phyloP scores from a whole-genome alignment of 2,113 vertebrate species.

The Budorcas taxicolor region DNA sequence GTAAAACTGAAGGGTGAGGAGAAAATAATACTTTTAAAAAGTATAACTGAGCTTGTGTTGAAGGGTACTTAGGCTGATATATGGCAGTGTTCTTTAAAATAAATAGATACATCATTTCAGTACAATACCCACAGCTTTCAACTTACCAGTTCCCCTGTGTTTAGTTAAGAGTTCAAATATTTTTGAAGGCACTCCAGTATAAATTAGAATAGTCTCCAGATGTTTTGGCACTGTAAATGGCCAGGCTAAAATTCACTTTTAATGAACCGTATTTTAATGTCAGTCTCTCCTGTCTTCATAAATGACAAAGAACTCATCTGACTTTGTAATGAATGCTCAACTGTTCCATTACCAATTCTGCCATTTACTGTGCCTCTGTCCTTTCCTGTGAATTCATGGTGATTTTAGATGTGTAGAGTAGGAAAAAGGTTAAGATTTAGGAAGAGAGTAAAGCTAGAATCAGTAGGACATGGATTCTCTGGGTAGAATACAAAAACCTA shows the following conservation, averaged over 20 bases:
- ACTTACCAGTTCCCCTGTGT: constrained; percentile 73
- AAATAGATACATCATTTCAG: constrained; percentile 58
- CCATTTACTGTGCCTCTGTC: constrained; percentile 58
- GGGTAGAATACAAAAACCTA: background rate
- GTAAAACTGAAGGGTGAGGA: background rate
- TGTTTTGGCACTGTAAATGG: constrained; percentile 78
- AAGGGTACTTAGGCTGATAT: background rate
- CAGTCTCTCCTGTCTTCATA: constrained; percentile 77
- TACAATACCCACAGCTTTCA: constrained; percentile 58
- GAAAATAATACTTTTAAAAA: constrained; percentile 44
- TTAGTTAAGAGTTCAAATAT: constrained; percentile 78
- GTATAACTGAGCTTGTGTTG: constrained; percentile 3
- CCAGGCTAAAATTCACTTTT: constrained; percentile 78
- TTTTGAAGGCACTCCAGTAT: constrained; percentile 71
- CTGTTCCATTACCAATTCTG: constrained; percentile 36
- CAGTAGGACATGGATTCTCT: constrained; percentile 33
- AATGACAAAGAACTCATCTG: constrained; percentile 80
- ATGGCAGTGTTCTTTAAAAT: constrained; percentile 61
- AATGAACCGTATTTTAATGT: constrained; percentile 80
- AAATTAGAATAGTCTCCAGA: constrained; percentile 77
- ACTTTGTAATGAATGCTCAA: constrained; percentile 79
- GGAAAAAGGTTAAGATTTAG: constrained; percentile 33
- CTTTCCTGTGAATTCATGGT: constrained; percentile 40
- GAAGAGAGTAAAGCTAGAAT: constrained; percentile 41
- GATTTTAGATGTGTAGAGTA: constrained; percentile 50